Conservation (phyloP, 2,113 vertebrate species). For the Romanogobio albipinnatus region DNA sequence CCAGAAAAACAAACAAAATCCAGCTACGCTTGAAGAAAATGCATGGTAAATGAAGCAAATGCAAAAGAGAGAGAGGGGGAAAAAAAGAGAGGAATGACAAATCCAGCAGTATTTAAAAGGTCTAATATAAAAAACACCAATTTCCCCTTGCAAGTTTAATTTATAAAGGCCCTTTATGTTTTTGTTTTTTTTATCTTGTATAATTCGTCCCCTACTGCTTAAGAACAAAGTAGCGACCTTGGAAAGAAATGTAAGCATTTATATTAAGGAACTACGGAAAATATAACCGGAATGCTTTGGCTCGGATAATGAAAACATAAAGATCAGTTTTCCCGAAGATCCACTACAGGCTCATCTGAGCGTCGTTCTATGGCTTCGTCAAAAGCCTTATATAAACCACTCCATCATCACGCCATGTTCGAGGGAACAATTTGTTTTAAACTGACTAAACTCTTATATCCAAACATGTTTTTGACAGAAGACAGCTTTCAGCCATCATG, state of each 20-base stretch:
- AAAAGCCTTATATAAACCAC: constrained; percentile 28
- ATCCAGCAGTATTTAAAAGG: background rate
- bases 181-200: background rate
- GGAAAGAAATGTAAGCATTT: constrained; percentile 32
- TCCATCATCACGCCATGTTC: background rate
- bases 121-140: background rate
- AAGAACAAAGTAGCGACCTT: constrained; percentile 28
- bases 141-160: background rate
- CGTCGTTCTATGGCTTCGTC: background rate
- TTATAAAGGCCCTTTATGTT: background rate
- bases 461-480: constrained; percentile 23
- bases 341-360: constrained; percentile 3
- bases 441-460: background rate
- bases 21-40: background rate
- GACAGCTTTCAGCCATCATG: constrained; percentile 17
- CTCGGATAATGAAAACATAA: constrained; percentile 21
- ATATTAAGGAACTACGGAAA: constrained; percentile 7
- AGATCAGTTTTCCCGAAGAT: constrained; percentile 2
- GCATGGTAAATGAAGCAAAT: background rate
- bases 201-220: constrained; percentile 13
- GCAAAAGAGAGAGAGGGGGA: background rate
- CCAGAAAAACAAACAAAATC: constrained; percentile 22
- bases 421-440: constrained; percentile 4
- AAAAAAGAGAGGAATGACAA: background rate
- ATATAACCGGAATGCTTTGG: constrained; percentile 10